Conservation (phyloP, 2,797 vertebrate species). For the Diceros bicornis region DNA sequence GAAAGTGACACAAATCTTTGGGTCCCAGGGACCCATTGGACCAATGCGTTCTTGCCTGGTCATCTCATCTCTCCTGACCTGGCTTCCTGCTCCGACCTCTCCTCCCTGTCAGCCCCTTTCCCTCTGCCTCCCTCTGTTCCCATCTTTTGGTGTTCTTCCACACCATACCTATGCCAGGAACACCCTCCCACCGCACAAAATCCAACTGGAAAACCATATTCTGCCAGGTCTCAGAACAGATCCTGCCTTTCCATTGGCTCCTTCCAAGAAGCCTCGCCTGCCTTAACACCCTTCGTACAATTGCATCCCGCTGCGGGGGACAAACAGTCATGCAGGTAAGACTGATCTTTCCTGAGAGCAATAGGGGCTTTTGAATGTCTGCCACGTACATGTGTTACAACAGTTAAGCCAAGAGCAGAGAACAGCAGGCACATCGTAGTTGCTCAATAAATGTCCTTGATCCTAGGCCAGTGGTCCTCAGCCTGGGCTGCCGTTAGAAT, state of each 20-base stretch:
- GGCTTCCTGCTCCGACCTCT: not conserved
- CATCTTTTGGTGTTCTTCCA: not conserved
- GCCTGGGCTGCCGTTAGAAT: not conserved
- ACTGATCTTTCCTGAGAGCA: not conserved
- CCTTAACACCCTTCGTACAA: not conserved
- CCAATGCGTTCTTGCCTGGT: not conserved
- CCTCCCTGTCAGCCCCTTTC: fast-evolving
- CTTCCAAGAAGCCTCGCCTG: not conserved
- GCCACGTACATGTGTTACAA: fast-evolving
- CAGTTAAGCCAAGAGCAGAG: not conserved
- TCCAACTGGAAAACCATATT: not conserved
- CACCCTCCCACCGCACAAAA: not conserved
- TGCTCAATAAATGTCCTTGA: fast-evolving
- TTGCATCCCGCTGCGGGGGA: fast-evolving
- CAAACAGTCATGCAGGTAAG: not conserved
- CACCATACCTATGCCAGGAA: not conserved
- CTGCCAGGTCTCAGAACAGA: not conserved
- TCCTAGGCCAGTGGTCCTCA: not conserved
- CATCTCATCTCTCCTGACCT: not conserved
- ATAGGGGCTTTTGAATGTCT: not conserved
- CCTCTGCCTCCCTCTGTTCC: not conserved
- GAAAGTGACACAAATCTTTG: not conserved
- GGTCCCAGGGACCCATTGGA: fast-evolving
- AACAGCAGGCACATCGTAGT: fast-evolving
- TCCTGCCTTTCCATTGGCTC: not conserved